Conservation (phyloP, 2,797 vertebrate genomes). For the Moxostoma hubbsi region DNA sequence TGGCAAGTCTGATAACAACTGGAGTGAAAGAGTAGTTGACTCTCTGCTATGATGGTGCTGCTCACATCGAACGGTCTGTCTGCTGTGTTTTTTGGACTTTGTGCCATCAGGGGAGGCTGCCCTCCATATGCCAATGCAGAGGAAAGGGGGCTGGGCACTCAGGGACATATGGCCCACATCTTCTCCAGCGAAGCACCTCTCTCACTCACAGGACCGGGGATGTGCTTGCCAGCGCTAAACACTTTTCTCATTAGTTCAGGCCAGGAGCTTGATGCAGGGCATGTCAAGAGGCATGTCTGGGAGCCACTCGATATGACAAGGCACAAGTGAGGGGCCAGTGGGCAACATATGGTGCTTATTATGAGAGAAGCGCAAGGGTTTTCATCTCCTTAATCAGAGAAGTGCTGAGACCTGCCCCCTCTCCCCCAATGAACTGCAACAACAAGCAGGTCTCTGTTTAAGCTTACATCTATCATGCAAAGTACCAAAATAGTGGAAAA, state of each 20-base stretch:
- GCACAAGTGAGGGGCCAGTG: conserved; percentile 78
- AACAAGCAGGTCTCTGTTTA: conserved; percentile 37
- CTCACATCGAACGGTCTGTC: conserved; percentile 36
- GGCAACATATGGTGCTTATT: conserved; percentile 82
- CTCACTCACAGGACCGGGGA: conserved; percentile 66
- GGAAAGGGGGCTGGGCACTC: conserved; percentile 46
- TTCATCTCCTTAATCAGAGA: conserved; percentile 78
- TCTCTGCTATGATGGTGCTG: conserved; percentile 27
- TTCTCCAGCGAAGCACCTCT: conserved; percentile 60
- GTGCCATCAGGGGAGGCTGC: conserved; percentile 66
- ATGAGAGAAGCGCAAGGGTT: conserved; percentile 75
- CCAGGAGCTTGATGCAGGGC: conserved; percentile 71
- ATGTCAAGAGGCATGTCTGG: conserved; percentile 81
- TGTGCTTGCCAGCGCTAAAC: conserved; percentile 69
- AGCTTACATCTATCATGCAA: conserved; percentile 39
- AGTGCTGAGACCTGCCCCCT: conserved; percentile 63
- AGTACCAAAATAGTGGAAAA: conserved; percentile 41
- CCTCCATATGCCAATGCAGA: conserved; percentile 56
- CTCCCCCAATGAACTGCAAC: conserved; percentile 66
- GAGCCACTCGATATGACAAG: conserved; percentile 81
- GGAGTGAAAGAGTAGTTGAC: conserved; percentile 15
- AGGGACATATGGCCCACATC: conserved; percentile 67
- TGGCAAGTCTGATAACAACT: conserved; percentile 25
- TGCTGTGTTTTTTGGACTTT: conserved; percentile 44
- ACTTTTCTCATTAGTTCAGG: conserved; percentile 65